Conservation (phyloP, 2,888 invertebrate genomes). For the Drosophila leonis region DNA sequence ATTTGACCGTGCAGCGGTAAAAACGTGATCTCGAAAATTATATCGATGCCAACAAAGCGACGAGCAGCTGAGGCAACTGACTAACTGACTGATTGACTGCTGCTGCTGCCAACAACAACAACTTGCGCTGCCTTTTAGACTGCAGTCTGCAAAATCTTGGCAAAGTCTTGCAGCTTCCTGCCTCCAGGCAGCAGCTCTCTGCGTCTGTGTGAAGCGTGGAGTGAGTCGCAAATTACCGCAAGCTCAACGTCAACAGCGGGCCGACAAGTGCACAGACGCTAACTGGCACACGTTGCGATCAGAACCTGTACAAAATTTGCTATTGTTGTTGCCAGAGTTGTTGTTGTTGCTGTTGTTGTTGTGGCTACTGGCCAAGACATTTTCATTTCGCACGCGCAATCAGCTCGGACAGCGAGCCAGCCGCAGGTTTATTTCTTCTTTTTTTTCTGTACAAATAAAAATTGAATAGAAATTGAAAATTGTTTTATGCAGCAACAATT, state of each 20-base stretch:
- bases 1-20: conserved; percentile 73
- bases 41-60: conserved; percentile 65
- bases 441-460: conserved; percentile 57
- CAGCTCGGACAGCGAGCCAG: conserved; percentile 48
- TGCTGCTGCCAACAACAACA: conserved; percentile 13
- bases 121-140: conserved; percentile 20
- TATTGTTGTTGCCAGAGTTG: conserved; percentile 34
- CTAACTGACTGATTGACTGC: conserved; percentile 37
- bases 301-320: conserved; percentile 60
- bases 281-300: conserved; percentile 79
- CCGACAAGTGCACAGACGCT: conserved; percentile 75
- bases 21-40: conserved; percentile 80
- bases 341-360: conserved; percentile 24
- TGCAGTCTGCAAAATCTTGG: conserved; percentile 20
- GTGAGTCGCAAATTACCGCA: conserved; percentile 73
- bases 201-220: conserved; percentile 13
- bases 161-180: conserved; percentile 52
- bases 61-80: conserved; percentile 43
- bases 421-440: conserved; percentile 39
- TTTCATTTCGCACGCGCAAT: conserved; percentile 77
- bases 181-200: conserved; percentile 45
- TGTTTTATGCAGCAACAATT: conserved; percentile 54
- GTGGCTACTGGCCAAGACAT: conserved; percentile 73
- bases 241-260: conserved; percentile 69
- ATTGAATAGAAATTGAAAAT: conserved; percentile 80